Base-by-base conservation (phyloP, 2,797 vertebrate genomes). In the Pteronotus mesoamericanus region DNA sequence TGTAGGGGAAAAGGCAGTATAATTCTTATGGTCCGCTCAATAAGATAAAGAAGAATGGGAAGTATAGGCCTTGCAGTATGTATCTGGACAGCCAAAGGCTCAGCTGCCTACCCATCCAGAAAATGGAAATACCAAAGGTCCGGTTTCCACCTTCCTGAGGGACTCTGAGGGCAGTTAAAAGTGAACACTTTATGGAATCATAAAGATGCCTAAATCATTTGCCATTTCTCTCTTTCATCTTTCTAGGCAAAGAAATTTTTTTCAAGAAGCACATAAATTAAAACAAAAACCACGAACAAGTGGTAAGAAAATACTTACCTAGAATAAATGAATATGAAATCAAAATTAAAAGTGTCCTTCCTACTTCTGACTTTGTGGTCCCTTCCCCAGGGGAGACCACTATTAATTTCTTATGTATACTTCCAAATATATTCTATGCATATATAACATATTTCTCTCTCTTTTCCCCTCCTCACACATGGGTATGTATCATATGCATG, bases 1-100 rank as follows among this genome's bases (percentile, higher is more conserved):
- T 99, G 98, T 72, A 98, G 98, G 94, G 96, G 79, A 98, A 96
- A 94, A 74, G n/a, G 11, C 10, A 66, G 51, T 61, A 53, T 86
- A 84, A 84, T n/a, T 78, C 48, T 92, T 66, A 75, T 0, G 21
- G 51, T 86, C n/a, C 95, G 55, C 68, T 96, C 85, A 86, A 82
- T 3, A 93, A 57, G 64, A 93, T 74, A 88, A 55, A 78, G 72
- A 92, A 69, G 46, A 96, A 69, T 79, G 89, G 77, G 61, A 75
- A 90, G 32, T 29, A 46, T 1, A 61, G 34, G 66, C 44, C 57
- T 66, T 48, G 26, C 37, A 61, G 39, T 66, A 37, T 15, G 44
- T 72, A 24, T 12, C 8, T 19, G 44, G 84, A 48, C 16, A 84
- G 5, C 12, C 53, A 16, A 42, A 57, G 88, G 66, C 37, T 96